A percentile compares a stretch with the other conserved stretches of the same genome.
Evolutionary conservation across 2,888 invertebrate species (phyloP).

Genomic region (Sialis lutaria): DNA sequence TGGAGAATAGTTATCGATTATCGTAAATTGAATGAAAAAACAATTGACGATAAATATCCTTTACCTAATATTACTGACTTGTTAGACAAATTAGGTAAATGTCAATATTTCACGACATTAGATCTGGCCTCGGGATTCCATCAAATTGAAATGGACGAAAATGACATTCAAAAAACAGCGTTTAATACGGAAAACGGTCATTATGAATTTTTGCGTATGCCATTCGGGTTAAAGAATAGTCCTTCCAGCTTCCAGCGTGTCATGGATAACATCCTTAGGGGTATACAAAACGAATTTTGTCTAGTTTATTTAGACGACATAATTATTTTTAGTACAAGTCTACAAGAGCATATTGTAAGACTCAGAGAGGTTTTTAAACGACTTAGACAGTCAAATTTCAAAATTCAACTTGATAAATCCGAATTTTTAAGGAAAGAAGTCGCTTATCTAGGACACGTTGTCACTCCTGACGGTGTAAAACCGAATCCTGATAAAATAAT

Average conservation of each 20-base stretch:
- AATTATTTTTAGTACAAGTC: conserved; percentile 9
- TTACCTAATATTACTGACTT: neutral
- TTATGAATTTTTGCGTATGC: too few species aligned
- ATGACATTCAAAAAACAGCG: conserved; percentile 11
- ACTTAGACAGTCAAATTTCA: conserved; percentile 7
- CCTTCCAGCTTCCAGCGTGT: conserved; percentile 3
- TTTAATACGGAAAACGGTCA: conserved; percentile 8
- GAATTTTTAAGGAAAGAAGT: conserved; percentile 10
- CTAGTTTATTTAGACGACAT: conserved; percentile 13
- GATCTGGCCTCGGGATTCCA: conserved; percentile 13
- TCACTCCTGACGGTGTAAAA: conserved; percentile 12
- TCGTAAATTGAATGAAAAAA: too few species aligned
- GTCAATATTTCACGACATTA: conserved; percentile 11
- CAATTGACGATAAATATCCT: too few species aligned
- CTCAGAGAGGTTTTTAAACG: conserved; percentile 8
- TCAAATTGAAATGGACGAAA: conserved; percentile 11
- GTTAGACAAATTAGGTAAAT: conserved; percentile 10
- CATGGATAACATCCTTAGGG: conserved; percentile 2
- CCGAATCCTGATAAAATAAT: conserved; percentile 13
- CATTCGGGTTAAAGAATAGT: too few species aligned
- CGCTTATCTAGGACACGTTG: conserved; percentile 14
- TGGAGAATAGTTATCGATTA: too few species aligned
- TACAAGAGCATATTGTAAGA: conserved; percentile 9
- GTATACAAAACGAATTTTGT: neutral
- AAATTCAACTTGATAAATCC: conserved; percentile 10